Evolutionary conservation across 2,888 invertebrate genomes (phyloP).

Genomic region (Furcula furcula): DNA sequence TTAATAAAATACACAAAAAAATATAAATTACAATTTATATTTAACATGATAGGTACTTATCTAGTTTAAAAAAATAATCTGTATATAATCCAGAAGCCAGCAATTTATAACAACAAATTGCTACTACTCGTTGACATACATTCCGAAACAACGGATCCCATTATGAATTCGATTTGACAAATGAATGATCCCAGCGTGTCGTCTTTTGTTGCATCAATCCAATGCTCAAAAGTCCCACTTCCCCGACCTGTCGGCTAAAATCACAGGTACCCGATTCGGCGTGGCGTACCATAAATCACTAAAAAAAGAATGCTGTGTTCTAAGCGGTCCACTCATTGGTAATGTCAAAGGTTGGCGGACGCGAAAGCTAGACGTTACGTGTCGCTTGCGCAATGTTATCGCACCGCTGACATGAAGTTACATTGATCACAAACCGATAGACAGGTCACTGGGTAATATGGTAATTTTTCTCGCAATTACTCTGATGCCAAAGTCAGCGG

Average conservation of each 20-base stretch:
- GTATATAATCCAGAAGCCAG: too few species aligned
- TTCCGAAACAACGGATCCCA: too few species aligned
- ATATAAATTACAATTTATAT: constrained; percentile 2
- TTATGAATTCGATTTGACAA: constrained; percentile 7
- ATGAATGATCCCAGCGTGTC: constrained; percentile 5
- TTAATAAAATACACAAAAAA: too few species aligned
- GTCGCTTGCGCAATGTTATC: constrained; percentile 26
- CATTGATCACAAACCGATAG: constrained; percentile 31
- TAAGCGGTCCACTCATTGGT: constrained; percentile 25
- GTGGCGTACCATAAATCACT: constrained; percentile 30
- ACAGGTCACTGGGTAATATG: constrained; percentile 47
- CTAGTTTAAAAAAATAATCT: too few species aligned
- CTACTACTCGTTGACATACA: too few species aligned
- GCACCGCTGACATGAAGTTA: constrained; percentile 22
- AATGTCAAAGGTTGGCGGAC: constrained; percentile 34
- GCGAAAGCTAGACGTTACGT: constrained; percentile 43
- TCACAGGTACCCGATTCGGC: constrained; percentile 13
- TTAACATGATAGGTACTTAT: too few species aligned
- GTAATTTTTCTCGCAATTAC: constrained; percentile 17
- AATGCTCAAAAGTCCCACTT: not conserved
- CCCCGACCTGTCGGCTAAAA: constrained; percentile 3
- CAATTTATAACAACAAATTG: too few species aligned
- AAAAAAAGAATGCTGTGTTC: constrained; percentile 19
- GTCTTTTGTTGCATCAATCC: not conserved
- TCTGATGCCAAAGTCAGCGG: constrained; percentile 16